These are phyloP conservation scores for Urosaurus nigricauda DNA, from an alignment of 2,797 vertebrate genomes.

Conservation along the genomic window DNA sequence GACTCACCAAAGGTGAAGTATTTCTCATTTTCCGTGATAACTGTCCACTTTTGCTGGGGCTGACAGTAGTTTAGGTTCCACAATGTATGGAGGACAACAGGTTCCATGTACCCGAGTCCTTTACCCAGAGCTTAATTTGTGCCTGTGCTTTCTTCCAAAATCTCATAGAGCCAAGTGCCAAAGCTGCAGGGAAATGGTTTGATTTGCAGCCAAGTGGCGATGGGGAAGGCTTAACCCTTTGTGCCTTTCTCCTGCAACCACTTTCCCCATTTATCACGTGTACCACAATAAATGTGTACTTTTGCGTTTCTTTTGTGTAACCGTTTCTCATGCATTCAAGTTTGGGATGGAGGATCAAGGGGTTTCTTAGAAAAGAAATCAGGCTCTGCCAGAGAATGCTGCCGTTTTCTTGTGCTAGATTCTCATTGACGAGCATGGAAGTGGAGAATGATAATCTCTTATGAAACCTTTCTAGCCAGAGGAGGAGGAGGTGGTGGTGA, in stretches of 20 bases:
- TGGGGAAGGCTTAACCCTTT: background rate
- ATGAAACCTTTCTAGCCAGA: slow-evolving; percentile 44
- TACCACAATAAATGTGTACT: background rate
- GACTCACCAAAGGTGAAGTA: background rate
- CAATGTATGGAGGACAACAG: background rate
- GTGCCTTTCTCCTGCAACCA: background rate
- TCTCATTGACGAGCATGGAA: slow-evolving; percentile 20
- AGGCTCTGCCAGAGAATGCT: background rate
- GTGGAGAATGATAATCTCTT: slow-evolving; percentile 48
- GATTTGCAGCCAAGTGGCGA: background rate
- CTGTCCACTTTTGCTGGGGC: background rate
- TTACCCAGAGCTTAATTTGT: background rate
- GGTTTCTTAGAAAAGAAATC: background rate
- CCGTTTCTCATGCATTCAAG: background rate
- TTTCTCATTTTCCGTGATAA: background rate
- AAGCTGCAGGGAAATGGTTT: background rate
- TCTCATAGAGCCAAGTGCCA: background rate
- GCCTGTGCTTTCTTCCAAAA: background rate
- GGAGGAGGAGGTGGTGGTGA: slow-evolving; percentile 61
- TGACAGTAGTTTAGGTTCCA: no score
- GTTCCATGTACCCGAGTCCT: background rate
- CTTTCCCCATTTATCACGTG: no score
- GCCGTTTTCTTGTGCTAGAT: slow-evolving; percentile 19
- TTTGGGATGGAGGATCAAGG: background rate
- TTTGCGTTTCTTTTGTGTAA: background rate